Percentiles rank a stretch among this genome's conserved stretches.
Conservation (phyloP, 2,797 vertebrate genomes). For the Sternarchorhynchus goeldii region DNA sequence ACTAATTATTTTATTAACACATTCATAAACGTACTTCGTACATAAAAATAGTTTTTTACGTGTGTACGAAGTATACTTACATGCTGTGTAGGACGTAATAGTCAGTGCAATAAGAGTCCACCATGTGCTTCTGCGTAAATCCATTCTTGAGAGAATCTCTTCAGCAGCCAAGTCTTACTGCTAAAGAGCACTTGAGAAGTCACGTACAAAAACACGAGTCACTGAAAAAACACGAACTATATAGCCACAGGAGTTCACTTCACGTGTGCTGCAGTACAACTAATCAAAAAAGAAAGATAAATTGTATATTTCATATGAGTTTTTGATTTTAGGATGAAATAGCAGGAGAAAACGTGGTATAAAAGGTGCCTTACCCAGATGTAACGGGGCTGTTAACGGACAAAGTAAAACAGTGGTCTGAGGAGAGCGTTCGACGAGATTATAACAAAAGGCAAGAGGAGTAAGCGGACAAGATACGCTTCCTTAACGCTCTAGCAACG, state of each 20-base stretch:
- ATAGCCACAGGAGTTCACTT: neutral
- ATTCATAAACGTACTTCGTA: no score
- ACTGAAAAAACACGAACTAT: no score
- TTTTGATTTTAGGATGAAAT: neutral
- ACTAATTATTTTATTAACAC: no score
- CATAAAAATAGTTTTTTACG: no score
- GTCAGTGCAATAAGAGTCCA: slow-evolving; percentile 57
- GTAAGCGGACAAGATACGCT: no score
- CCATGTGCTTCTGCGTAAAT: slow-evolving; percentile 67
- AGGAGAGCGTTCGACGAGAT: no score
- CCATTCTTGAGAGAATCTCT: slow-evolving; percentile 70
- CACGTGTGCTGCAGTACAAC: neutral
- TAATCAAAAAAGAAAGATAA: neutral
- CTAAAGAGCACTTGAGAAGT: slow-evolving; percentile 14
- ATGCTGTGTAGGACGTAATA: slow-evolving; percentile 46
- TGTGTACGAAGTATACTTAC: slow-evolving; percentile 60
- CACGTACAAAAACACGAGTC: no score
- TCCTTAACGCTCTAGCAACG: no score
- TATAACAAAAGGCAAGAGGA: no score
- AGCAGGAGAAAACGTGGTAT: neutral
- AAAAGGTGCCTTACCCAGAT: neutral
- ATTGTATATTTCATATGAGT: neutral
- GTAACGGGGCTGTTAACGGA: neutral
- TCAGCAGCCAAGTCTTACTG: neutral
- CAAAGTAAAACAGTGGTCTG: neutral